Base-by-base conservation (phyloP, 1,140 invertebrate genomes). In the Helicorthomorpha holstii region DNA sequence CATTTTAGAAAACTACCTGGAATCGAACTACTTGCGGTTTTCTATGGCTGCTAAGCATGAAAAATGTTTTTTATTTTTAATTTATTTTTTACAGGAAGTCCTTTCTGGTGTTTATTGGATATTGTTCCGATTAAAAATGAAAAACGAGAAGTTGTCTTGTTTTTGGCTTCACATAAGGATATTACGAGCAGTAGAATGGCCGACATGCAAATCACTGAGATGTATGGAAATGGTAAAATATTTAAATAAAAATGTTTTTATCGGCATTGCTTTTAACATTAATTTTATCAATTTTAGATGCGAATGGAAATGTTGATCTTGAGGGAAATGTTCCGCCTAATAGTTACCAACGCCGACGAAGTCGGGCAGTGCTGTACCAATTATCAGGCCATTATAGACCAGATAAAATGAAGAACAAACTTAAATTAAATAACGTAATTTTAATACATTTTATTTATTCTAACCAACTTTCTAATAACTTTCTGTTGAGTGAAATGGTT, bases 111-210 rank as follows among this genome's bases (percentile, higher is more conserved):
- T 69, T 74, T 95, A 54, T 76, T 97, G 69, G 92, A 97, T 70
- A 94, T 97, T 65, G 90, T 96, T 41, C 91, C 91, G 61, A 97
- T 97, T 69, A 95, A 95, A 73, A 97, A 97, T 75, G 91, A 97
- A 66, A 95, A 95, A 68, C 76, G 89, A 54, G 89, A 95, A 73
- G 91, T 96, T 58, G 92, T 97, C 0, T 74, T 97, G 50, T 95
- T 93, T 64, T 75, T 97, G 59, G 90, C 89, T 46, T 95, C 91
- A 1, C 90, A 94, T 74, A 97, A 97, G 71, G 90, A 96, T 68
- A 90, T 96, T 66, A 92, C 89, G 24, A 79, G 85, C 63, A 86
- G 83, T 51, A 91, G 90, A 69, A 83, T 83, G 78, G 76, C 76
- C 54, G 80, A 81, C 69, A 75, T 79, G 76, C 77, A 79, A 66